Base-by-base conservation (phyloP, 1,140 invertebrate genomes). In the Homalodisca vitripennis region DNA sequence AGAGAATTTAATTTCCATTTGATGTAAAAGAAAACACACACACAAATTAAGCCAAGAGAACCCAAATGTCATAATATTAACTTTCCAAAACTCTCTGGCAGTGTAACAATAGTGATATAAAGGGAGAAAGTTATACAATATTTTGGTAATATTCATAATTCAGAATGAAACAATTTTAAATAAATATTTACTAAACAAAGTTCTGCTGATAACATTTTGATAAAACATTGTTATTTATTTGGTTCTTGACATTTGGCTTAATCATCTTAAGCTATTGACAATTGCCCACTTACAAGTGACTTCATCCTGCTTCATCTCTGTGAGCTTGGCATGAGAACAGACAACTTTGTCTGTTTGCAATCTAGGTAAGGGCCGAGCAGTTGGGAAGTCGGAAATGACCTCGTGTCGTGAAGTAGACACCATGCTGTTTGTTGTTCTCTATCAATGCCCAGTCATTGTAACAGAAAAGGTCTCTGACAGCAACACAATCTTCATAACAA, bases 401-500 rank as follows among this genome's bases (percentile, higher is more conserved):
- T 72, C 90, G 83, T n/a, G 88, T 89, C 80, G 90, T 88, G 71
- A 93, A 88, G 77, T 82, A 89, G 66, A 93, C 87, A 13, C 88
- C 87, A 63, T 88, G 82, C 69, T 88, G 85, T 78, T 94, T 95
- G 78, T 94, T 93, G 74, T 93, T 92, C 80, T 96, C 92, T 68
- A 97, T 89, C 31, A 93, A 79, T 20, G 91, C 88, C 95, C 95
- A 97, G 76, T 97, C 91, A 75, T 92, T 92, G 78, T 93, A 95
- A 81, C 95, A 98, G 80, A 97, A 93, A 72, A 94, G 86, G 76
- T 93, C 87, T 76, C 89, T 88, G 3, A 96, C 91, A 29, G 94
- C 95, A 74, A 93, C 87, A 78, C 96, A 98, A 77, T 97, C 94
- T 84, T 98, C 94, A 74, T 92, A 93, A 82, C 91, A 97, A 13